Evolutionary conservation across 1,140 invertebrate genomes (phyloP), one percentile per base, ranked within the genome.

Genomic region (Belonocnema kinseyi): DNA sequence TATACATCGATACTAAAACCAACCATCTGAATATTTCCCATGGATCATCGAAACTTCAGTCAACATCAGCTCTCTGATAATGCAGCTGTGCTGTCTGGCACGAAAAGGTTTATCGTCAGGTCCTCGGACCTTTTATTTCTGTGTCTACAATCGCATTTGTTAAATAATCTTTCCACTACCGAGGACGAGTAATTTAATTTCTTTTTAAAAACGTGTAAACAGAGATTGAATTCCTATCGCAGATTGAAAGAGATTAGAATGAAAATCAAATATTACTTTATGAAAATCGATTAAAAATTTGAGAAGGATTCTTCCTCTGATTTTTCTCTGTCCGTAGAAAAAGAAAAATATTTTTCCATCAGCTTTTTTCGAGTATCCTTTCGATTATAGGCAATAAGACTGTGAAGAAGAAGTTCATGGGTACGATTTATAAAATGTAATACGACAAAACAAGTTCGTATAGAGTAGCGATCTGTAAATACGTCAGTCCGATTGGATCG

Each of bases 1-100:
- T 89, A 90, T 89, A 90, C 84, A 89, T 88, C 88, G 88, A 90
- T 89, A 86, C 82, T 79, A 77, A 77, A 78, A 80, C 81, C 26
- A 33, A 72, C 51, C 82, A 79, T 78, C 82, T 78, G 82, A 84
- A 84, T 84, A 80, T 84, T 84, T 82, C 80, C 80, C 80, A 79
- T 84, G 82, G 82, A 84, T 84, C 82, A 84, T 82, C 82, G 80
- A 82, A 82, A 84, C 82, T 84, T 84, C 82, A 84, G 82, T 84
- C 82, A 84, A 84, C 82, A 84, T 82, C 80, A 80, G 82, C 80
- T 81, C 76, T 75, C 79, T 79, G 77, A 80, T 79, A 76, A 75
- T 40, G 26, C 8, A 21, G 66, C 78, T 74, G 72, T 83, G 78
- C 81, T 83, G 82, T 82, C 79, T 84, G 80, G 78, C 80, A 76